These are phyloP conservation scores for Alloplasta piceator DNA, from an alignment of 2,888 invertebrate species.

Conservation along the genomic window DNA sequence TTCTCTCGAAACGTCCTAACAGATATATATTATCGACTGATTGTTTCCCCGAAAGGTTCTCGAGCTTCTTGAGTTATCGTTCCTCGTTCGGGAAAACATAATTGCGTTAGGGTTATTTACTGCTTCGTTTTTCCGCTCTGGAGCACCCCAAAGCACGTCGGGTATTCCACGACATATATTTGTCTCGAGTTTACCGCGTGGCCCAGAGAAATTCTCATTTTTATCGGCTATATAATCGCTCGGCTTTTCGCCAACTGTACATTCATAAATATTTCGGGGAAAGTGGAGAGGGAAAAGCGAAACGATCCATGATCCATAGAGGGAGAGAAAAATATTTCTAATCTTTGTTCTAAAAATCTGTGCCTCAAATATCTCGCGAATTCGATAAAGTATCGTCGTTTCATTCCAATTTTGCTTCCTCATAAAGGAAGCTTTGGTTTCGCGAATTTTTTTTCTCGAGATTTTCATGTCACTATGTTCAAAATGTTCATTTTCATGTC, in stretches of 20 bases:
- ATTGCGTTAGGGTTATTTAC: constrained; percentile 77
- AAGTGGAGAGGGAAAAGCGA: constrained; percentile 43
- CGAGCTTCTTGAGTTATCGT: constrained; percentile 65
- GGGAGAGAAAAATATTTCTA: constrained; percentile 25
- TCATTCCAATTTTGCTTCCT: too few species aligned
- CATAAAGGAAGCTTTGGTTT: too few species aligned
- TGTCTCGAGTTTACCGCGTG: constrained; percentile 70
- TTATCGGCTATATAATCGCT: constrained; percentile 75
- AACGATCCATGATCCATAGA: constrained; percentile 27
- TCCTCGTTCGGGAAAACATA: constrained; percentile 69
- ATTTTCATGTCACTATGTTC: too few species aligned
- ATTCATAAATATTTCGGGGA: constrained; percentile 17
- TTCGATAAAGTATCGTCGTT: too few species aligned
- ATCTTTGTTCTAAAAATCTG: constrained; percentile 20
- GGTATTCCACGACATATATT: constrained; percentile 67
- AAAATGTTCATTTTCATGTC: too few species aligned
- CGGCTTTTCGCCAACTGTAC: constrained; percentile 67
- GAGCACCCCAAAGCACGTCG: constrained; percentile 58
- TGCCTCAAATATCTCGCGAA: too few species aligned
- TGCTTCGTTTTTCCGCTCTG: constrained; percentile 66
- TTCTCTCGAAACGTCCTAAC: too few species aligned
- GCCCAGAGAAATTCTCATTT: constrained; percentile 69
- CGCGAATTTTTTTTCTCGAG: too few species aligned
- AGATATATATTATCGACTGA: constrained; percentile 53
- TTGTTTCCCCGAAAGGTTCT: constrained; percentile 62